Evolutionary conservation across 2,888 invertebrate species (phyloP).

Genomic region (Cataglyphis cursor): DNA sequence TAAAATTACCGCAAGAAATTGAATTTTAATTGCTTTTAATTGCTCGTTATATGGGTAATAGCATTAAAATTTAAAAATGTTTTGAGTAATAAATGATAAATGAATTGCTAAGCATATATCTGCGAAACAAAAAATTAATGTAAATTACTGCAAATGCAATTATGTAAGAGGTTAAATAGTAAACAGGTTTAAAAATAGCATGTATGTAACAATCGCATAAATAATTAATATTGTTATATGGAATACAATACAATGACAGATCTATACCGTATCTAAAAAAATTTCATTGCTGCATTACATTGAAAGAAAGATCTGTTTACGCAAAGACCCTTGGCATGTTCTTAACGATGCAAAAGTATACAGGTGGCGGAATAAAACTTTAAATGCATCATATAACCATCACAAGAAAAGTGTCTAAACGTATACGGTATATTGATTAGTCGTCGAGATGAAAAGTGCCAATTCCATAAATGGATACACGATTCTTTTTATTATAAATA

Average conservation of each 20-base stretch:
- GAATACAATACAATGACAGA: too few species aligned
- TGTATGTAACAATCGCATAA: neutral
- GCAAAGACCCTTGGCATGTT: neutral
- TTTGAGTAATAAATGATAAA: neutral
- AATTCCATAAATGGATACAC: conserved; percentile 54
- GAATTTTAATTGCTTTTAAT: conserved; percentile 1
- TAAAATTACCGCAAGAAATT: neutral
- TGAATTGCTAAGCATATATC: neutral
- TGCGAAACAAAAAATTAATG: neutral
- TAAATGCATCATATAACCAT: conserved; percentile 61
- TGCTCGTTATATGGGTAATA: neutral
- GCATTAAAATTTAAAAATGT: neutral
- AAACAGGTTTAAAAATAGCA: neutral
- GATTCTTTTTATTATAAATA: conserved; percentile 22
- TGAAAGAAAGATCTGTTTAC: neutral
- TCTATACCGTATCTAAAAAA: neutral
- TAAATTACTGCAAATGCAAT: neutral
- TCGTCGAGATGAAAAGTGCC: conserved; percentile 55
- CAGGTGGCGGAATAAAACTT: conserved; percentile 46
- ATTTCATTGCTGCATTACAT: neutral
- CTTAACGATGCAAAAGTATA: neutral
- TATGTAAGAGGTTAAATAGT: neutral
- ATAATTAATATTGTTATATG: neutral
- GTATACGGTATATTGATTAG: conserved; percentile 75
- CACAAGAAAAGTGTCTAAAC: conserved; percentile 67